Evolutionary conservation across 2,113 vertebrate genomes (phyloP), one percentile per base, ranked within the genome.

Genomic region (Plestiodon gilberti): DNA sequence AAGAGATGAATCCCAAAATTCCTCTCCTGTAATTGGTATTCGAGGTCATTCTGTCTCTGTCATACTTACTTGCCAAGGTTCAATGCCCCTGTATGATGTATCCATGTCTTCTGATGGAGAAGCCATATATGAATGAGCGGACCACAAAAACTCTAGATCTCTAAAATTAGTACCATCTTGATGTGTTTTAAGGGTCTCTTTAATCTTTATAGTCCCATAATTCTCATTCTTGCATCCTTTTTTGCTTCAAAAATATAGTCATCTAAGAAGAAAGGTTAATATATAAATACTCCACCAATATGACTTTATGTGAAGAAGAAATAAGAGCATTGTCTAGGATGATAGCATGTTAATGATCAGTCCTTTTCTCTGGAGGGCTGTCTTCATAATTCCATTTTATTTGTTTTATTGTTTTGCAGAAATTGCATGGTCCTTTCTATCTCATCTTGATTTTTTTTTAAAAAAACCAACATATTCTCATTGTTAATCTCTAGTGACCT

Each of bases 391-490:
- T 81, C 38, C 69, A 65, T 75, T 48, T 22, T 82, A 57, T 13
- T 62, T 74, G 81, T 81, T 81, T 65, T 23, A 87, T 81, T 87
- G 78, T 75, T 87, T 87, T 59, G 38, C 43, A 81, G 78, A 81
- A 86, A 81, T 74, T 48, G 40, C 48, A 65, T 74, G 14, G 22
- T 74, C 43, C 57, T 86, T 86, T 81, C 64, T 81, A 59, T 18
- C 83, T 74, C 3, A 30, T 25, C 89, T 55, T 75, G 71, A 55
- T 79, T 93, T 73, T 79, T 89, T 55, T 55, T 57, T 9, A 57
- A 33, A 48, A 48, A 48, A 48, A 48, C 4, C 8, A 4, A 52
- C 28, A 52, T 81, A 76, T 82, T 91, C 20, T 52, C 17, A 52
- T 40, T 84, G 90, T 67, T 93, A 67, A 84, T 75, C 14, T 91